These are phyloP conservation scores for Malurus melanocephalus DNA, from an alignment of 2,113 vertebrate genomes.

Conservation along the genomic window DNA sequence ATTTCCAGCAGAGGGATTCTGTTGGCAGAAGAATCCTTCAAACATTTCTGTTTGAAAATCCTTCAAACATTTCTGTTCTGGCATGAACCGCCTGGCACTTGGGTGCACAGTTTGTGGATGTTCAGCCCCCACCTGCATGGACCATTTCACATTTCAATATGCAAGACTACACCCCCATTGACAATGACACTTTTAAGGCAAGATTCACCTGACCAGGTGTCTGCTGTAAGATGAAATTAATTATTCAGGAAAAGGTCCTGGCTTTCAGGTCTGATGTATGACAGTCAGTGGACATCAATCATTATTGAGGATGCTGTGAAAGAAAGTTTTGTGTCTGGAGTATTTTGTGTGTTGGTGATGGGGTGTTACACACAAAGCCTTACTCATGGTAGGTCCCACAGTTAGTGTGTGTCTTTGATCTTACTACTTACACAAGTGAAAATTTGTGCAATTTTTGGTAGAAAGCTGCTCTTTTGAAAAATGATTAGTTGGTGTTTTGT, in stretches of 20 bases:
- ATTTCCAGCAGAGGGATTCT: background rate
- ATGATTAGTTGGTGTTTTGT: background rate
- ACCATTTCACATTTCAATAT: background rate
- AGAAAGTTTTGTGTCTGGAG: background rate
- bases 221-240: background rate
- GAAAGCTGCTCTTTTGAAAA: background rate
- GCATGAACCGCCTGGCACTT: background rate
- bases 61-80: background rate
- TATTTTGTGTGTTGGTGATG: background rate
- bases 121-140: background rate
- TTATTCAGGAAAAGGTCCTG: background rate
- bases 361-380: rapidly evolving
- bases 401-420: background rate
- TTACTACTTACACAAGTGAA: background rate
- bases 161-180: too few relatives aligned
- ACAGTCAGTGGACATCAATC: background rate
- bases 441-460: background rate
- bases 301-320: background rate
- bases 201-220: background rate
- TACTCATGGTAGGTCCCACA: background rate
- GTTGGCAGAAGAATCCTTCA: background rate
- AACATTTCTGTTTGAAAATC: background rate
- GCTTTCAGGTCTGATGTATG: background rate
- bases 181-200: background rate
- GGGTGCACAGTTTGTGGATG: background rate